These are phyloP conservation scores for Peromyscus melanophrys DNA, from an alignment of 2,797 vertebrate genomes.

Conservation along the genomic window DNA sequence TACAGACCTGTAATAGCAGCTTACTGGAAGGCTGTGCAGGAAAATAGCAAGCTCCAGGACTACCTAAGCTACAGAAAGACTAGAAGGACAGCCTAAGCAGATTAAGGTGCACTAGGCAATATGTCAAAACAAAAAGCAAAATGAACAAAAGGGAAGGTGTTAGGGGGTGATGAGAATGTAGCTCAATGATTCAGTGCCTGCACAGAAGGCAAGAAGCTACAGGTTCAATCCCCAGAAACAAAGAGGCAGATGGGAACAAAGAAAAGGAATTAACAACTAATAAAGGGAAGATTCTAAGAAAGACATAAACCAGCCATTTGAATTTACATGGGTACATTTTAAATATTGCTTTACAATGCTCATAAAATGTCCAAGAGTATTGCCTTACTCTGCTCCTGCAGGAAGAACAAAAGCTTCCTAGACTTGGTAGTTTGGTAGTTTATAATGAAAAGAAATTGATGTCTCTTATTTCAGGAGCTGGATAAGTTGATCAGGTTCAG, in stretches of 20 bases:
- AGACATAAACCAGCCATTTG: neutral
- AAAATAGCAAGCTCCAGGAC: neutral
- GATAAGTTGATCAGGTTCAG: neutral
- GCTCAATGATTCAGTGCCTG: neutral
- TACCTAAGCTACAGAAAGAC: neutral
- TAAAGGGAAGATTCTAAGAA: neutral
- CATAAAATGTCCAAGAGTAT: neutral
- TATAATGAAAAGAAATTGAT: neutral
- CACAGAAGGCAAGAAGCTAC: no score
- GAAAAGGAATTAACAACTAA: neutral
- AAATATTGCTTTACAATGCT: slow-evolving; percentile 20
- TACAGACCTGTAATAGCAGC: neutral
- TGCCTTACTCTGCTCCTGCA: neutral
- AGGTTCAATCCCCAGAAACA: neutral
- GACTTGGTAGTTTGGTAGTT: neutral
- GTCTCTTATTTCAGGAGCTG: neutral
- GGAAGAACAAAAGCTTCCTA: neutral
- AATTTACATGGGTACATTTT: slow-evolving; percentile 46
- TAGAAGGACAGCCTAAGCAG: no score
- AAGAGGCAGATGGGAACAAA: neutral
- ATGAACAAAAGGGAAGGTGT: fast-evolving
- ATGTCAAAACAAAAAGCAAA: neutral
- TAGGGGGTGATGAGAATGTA: neutral
- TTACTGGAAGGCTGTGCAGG: neutral
- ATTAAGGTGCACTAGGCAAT: neutral